Evolutionary conservation across 1,140 invertebrate genomes (phyloP).

Genomic region (Sesamia nonagrioides): DNA sequence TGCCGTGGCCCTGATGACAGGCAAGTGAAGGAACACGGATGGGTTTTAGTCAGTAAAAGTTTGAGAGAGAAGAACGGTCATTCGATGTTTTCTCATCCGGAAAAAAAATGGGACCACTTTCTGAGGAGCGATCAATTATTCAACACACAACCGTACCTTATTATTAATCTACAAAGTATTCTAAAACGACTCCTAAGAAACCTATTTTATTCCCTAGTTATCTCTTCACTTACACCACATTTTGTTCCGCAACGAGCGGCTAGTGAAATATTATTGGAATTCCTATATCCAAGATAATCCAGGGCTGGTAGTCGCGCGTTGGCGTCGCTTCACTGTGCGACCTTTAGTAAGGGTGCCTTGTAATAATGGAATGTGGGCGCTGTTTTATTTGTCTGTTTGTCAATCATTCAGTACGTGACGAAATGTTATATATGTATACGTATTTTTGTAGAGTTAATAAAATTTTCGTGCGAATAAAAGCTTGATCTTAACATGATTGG

Average conservation of each 20-base stretch:
- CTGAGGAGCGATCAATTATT: no score
- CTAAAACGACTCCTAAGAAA: background rate
- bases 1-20: no score
- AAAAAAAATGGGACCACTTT: no score
- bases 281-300: conserved; percentile 76
- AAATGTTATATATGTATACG: no score
- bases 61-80: no score
- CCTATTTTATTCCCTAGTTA: background rate
- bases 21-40: no score
- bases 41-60: no score
- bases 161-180: no score
- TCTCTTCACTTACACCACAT: conserved; percentile 50
- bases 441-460: background rate
- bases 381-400: conserved; percentile 53
- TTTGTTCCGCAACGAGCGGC: conserved; percentile 57
- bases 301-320: conserved; percentile 65
- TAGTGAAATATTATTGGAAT: conserved; percentile 82
- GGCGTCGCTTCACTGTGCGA: conserved; percentile 61
- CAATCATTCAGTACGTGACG: background rate
- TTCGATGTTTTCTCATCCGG: no score
- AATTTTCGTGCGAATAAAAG: background rate
- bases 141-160: no score
- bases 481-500: no score
- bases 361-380: conserved; percentile 43
- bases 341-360: conserved; percentile 47